Evolutionary conservation across 1,140 invertebrate species (phyloP).

Genomic region (Rhopalosiphum padi): DNA sequence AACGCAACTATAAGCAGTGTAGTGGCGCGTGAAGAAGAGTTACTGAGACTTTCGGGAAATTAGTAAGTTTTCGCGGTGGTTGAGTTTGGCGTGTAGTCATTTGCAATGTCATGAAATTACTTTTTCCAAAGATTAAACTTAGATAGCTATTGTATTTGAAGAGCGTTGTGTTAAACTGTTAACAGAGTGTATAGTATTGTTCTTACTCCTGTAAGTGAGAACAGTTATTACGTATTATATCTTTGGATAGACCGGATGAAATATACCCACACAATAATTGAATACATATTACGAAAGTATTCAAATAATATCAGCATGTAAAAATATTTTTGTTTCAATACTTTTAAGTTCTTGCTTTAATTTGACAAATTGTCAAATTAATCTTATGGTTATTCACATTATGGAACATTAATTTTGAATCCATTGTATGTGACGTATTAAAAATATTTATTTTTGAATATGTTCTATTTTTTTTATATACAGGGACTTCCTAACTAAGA

Average conservation of each 20-base stretch:
- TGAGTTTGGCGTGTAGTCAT: not conserved
- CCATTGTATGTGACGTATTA: too few species aligned
- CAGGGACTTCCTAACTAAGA: too few species aligned
- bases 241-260: not conserved
- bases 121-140: not conserved
- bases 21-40: not conserved
- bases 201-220: not conserved
- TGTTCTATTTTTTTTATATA: too few species aligned
- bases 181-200: not conserved
- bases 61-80: not conserved
- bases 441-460: too few species aligned
- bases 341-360: too few species aligned
- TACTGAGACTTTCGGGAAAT: not conserved
- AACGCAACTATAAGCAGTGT: not conserved
- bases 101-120: slow-evolving; percentile 21
- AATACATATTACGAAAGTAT: not conserved
- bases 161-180: not conserved
- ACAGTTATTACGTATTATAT: not conserved
- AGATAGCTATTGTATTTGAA: not conserved
- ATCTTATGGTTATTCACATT: too few species aligned
- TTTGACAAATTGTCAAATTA: too few species aligned
- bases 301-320: too few species aligned
- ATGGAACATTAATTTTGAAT: too few species aligned
- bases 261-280: not conserved
- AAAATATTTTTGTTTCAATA: too few species aligned